These are phyloP conservation scores for Philereme transversata DNA, from an alignment of 2,888 invertebrate species.

Conservation along the genomic window DNA sequence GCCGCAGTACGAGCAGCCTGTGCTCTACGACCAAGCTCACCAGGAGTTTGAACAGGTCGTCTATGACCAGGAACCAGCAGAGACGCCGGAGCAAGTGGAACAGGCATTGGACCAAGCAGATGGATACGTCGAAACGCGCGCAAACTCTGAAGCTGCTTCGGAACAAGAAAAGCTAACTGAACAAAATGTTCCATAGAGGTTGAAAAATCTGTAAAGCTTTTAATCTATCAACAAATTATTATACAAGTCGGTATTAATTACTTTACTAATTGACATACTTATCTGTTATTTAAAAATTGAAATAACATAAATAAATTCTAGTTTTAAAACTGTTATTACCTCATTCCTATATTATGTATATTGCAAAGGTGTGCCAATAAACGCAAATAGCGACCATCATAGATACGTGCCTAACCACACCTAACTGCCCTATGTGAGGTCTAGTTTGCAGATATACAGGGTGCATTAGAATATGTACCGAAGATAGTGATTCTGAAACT, in stretches of 20 bases:
- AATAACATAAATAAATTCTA: background rate
- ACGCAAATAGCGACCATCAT: too few relatives aligned
- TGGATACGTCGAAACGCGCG: constrained; percentile 9
- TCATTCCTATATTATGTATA: too few relatives aligned
- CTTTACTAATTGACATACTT: background rate
- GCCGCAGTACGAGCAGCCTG: constrained; percentile 30
- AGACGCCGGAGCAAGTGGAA: constrained; percentile 20
- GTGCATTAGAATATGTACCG: too few relatives aligned
- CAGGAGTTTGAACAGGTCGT: constrained; percentile 32
- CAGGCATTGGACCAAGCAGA: constrained; percentile 22
- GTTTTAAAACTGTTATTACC: background rate
- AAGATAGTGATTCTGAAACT: too few relatives aligned
- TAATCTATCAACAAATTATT: too few relatives aligned
- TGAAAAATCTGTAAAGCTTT: background rate
- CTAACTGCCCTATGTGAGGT: too few relatives aligned
- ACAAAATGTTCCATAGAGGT: constrained; percentile 5
- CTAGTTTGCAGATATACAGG: too few relatives aligned
- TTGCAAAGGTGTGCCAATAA: too few relatives aligned
- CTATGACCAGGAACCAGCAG: constrained; percentile 22
- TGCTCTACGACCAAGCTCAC: constrained; percentile 31
- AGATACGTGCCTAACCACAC: too few relatives aligned
- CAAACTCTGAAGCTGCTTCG: constrained; percentile 6
- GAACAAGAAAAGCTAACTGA: constrained; percentile 9
- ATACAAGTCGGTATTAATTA: too few relatives aligned
- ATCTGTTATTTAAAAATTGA: background rate